Percentiles rank a stretch among this genome's conserved stretches.
Evolutionary conservation across 2,888 invertebrate genomes (phyloP).

Genomic region (Drosophila mettleri): DNA sequence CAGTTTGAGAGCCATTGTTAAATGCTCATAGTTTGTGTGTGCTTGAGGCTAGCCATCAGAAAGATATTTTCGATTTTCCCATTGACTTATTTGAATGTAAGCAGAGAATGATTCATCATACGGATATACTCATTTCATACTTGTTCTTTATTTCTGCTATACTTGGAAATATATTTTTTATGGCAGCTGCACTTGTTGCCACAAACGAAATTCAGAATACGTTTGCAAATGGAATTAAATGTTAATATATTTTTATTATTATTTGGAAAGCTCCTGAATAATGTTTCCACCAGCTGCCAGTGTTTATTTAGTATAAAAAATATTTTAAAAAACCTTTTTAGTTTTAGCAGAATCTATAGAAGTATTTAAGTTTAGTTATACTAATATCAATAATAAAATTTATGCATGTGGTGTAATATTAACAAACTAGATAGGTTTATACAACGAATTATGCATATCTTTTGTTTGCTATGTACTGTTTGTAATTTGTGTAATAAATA

Average conservation of each 20-base stretch:
- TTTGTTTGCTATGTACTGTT: slow-evolving; percentile 42
- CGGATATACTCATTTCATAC: too few species aligned
- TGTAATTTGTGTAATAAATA: slow-evolving; percentile 58
- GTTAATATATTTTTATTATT: slow-evolving; percentile 35
- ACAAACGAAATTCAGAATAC: slow-evolving; percentile 31
- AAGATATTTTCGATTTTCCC: not conserved
- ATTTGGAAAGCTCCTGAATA: slow-evolving; percentile 6
- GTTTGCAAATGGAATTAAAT: slow-evolving; percentile 52
- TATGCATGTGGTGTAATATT: slow-evolving; percentile 61
- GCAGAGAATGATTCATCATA: not conserved
- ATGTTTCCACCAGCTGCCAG: slow-evolving; percentile 34
- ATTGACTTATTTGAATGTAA: not conserved
- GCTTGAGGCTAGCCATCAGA: not conserved
- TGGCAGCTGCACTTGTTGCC: slow-evolving; percentile 54
- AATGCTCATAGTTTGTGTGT: not conserved
- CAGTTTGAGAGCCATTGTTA: not conserved
- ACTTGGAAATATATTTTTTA: slow-evolving; percentile 10
- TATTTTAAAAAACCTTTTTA: slow-evolving; percentile 11
- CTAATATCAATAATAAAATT: slow-evolving; percentile 8
- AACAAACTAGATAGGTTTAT: slow-evolving; percentile 50
- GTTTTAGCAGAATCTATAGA: slow-evolving; percentile 32
- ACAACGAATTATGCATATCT: slow-evolving; percentile 44
- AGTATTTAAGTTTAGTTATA: slow-evolving; percentile 35
- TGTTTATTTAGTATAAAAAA: slow-evolving; percentile 25
- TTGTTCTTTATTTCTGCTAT: slow-evolving; percentile 12